Percentiles rank a stretch among this genome's conserved stretches.
These are phyloP conservation scores for Rhyacophila evoluta DNA, from an alignment of 2,888 invertebrate genomes.

Conservation along the genomic window DNA sequence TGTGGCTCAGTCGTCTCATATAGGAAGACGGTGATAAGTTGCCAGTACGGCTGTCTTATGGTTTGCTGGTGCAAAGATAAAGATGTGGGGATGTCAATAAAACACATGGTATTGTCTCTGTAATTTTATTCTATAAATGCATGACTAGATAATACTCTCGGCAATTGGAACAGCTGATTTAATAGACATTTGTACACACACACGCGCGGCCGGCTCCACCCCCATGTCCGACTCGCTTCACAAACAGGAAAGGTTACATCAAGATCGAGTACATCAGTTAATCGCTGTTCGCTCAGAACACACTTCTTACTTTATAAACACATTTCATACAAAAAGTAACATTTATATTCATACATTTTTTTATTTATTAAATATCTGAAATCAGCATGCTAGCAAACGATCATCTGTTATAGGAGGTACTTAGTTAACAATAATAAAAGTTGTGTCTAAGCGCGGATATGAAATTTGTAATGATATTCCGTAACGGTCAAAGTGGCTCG, in stretches of 20 bases:
- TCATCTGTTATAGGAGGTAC: conserved; percentile 47
- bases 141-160: conserved; percentile 55
- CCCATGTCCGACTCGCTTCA: background rate
- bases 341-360: conserved; percentile 46
- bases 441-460: conserved; percentile 51
- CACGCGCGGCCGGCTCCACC: background rate
- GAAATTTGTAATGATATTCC: conserved; percentile 42
- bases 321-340: conserved; percentile 52
- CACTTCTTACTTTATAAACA: conserved; percentile 29
- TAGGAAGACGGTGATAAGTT: too few relatives aligned
- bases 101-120: conserved; percentile 43
- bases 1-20: too few relatives aligned
- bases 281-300: conserved; percentile 28
- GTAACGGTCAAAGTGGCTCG: conserved; percentile 31
- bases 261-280: conserved; percentile 23
- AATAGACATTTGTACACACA: conserved; percentile 45
- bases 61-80: too few relatives aligned
- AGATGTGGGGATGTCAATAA: conserved; percentile 26
- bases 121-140: conserved; percentile 52
- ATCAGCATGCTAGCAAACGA: conserved; percentile 52
- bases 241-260: conserved; percentile 28
- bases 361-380: conserved; percentile 44
- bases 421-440: conserved; percentile 50
- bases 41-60: too few relatives aligned
- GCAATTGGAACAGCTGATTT: conserved; percentile 48